Percentiles rank a stretch among this genome's conserved stretches.
Evolutionary conservation across 2,888 invertebrate species (phyloP).

Genomic region (Blastobasis lacticolella): DNA sequence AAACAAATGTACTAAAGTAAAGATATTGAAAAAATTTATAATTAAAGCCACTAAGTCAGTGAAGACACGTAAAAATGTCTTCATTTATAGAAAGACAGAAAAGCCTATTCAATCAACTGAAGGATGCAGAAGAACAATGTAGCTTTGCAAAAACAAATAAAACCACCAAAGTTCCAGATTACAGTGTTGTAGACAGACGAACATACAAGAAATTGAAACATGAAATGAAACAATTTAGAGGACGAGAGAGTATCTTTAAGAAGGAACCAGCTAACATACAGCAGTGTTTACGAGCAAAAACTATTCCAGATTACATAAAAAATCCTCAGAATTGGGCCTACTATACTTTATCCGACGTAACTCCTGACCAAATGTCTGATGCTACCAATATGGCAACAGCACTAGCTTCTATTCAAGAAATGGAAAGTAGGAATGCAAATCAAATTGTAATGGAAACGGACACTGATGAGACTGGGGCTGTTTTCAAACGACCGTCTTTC

Average conservation of each 20-base stretch:
- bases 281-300: constrained; percentile 68
- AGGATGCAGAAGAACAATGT: constrained; percentile 75
- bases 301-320: constrained; percentile 68
- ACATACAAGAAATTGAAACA: constrained; percentile 53
- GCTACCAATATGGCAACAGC: constrained; percentile 85
- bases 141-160: constrained; percentile 52
- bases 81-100: constrained; percentile 77
- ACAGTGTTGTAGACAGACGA: constrained; percentile 43
- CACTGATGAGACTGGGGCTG: constrained; percentile 32
- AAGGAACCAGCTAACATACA: constrained; percentile 78
- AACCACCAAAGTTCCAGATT: constrained; percentile 35
- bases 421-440: constrained; percentile 69
- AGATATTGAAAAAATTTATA: too few relatives aligned
- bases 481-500: constrained; percentile 62
- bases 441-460: constrained; percentile 34
- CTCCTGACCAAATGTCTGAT: constrained; percentile 84
- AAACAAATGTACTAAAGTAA: too few relatives aligned
- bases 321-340: constrained; percentile 89
- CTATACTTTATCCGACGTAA: constrained; percentile 86
- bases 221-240: constrained; percentile 77
- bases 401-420: constrained; percentile 80
- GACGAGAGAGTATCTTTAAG: constrained; percentile 87
- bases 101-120: constrained; percentile 79
- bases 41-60: too few relatives aligned
- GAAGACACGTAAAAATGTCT: constrained; percentile 35